These are phyloP conservation scores for Trichopria drosophilae DNA, from an alignment of 2,888 invertebrate species.

Conservation along the genomic window DNA sequence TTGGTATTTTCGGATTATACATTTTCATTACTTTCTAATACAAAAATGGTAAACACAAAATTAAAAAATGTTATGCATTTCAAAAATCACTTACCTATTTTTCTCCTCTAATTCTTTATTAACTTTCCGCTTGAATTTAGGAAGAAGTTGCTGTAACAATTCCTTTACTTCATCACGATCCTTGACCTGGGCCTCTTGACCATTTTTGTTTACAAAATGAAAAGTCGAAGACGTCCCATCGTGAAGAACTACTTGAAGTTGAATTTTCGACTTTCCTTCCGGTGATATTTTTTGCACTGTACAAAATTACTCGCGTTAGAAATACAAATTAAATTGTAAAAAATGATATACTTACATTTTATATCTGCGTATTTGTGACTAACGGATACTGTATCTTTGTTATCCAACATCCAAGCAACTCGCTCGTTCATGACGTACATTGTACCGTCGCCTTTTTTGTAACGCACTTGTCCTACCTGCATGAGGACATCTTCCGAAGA, in stretches of 20 bases:
- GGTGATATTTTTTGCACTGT: constrained; percentile 96
- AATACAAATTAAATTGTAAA: constrained; percentile 18
- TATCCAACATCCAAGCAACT: constrained; percentile 94
- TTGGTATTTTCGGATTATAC: too few relatives aligned
- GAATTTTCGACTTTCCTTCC: constrained; percentile 95
- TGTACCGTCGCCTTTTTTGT: constrained; percentile 95
- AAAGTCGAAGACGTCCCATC: constrained; percentile 94
- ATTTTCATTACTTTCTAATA: too few relatives aligned
- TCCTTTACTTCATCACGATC: constrained; percentile 94
- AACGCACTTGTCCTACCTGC: constrained; percentile 88
- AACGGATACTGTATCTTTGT: constrained; percentile 87
- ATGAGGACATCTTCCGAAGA: constrained; percentile 94
- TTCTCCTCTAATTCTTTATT: constrained; percentile 89
- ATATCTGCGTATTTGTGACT: constrained; percentile 95
- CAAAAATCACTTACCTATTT: constrained; percentile 64
- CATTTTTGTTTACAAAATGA: constrained; percentile 90
- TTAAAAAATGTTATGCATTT: too few relatives aligned
- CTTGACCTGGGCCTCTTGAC: constrained; percentile 78
- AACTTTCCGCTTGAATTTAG: constrained; percentile 91
- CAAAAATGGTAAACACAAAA: too few relatives aligned
- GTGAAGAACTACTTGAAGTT: constrained; percentile 93
- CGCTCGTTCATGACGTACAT: constrained; percentile 94
- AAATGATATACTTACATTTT: constrained; percentile 72
- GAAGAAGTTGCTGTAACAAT: constrained; percentile 83
- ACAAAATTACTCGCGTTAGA: not conserved